Evolutionary conservation across 2,888 invertebrate genomes (phyloP).

Genomic region (Pristionchus entomophagus): DNA sequence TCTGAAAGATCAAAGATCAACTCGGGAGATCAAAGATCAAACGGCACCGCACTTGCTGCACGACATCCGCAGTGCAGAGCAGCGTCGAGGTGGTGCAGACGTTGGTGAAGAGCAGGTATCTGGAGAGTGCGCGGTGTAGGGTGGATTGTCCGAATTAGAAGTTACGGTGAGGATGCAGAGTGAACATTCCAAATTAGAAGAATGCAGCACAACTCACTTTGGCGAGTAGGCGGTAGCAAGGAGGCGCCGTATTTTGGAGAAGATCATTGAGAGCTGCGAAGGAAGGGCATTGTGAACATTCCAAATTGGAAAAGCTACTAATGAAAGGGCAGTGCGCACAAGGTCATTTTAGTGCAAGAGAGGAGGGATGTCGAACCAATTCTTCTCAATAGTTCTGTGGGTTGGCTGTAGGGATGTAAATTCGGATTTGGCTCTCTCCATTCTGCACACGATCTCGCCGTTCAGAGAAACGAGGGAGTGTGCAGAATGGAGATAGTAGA

Average conservation of each 20-base stretch:
- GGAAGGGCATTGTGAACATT: no score
- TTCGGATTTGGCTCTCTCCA: no score
- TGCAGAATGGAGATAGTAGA: no score
- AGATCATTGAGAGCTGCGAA: background rate
- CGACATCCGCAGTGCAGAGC: constrained; percentile 11
- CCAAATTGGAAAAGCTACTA: no score
- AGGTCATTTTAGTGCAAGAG: no score
- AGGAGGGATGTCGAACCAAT: no score
- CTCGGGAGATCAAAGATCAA: background rate
- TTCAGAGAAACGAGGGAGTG: no score
- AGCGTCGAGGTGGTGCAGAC: constrained; percentile 22
- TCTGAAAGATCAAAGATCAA: background rate
- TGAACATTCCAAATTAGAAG: background rate
- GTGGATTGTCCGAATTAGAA: background rate
- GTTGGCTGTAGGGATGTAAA: no score
- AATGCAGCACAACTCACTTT: background rate
- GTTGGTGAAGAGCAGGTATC: constrained; percentile 39
- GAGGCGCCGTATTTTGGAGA: background rate
- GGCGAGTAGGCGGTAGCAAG: constrained; percentile 8
- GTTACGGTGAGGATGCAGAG: background rate
- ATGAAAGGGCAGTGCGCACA: no score
- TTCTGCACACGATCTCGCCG: no score
- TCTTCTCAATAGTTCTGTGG: no score
- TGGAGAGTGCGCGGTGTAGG: background rate
- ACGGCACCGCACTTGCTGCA: constrained; percentile 1